Conservation (phyloP, 2,888 invertebrate species). For the Tryphoninae sp. region DNA sequence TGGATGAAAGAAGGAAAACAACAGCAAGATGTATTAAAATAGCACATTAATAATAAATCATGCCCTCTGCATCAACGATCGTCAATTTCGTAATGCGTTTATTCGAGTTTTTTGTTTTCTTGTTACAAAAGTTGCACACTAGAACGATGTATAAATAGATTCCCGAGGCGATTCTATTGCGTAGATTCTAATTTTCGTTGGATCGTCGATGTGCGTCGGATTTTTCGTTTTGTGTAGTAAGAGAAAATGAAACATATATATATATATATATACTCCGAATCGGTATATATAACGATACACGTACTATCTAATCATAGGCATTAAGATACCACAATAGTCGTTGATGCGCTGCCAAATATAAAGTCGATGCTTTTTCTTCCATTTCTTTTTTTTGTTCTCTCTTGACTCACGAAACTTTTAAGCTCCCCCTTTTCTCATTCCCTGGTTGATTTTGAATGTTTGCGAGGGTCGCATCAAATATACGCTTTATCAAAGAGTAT, state of each 20-base stretch:
- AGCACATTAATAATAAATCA: conserved; percentile 55
- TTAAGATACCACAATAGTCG: conserved; percentile 60
- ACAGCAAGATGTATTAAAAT: conserved; percentile 43
- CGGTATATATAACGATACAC: conserved; percentile 55
- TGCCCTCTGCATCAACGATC: conserved; percentile 52
- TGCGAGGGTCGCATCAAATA: conserved; percentile 33
- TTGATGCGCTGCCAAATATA: conserved; percentile 75
- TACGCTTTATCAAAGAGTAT: conserved; percentile 41
- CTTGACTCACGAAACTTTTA: conserved; percentile 18
- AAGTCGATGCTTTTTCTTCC: conserved; percentile 70
- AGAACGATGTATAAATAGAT: conserved; percentile 46
- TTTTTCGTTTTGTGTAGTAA: conserved; percentile 40
- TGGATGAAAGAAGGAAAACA: conserved; percentile 2
- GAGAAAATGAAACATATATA: conserved; percentile 17
- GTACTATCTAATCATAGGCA: conserved; percentile 61
- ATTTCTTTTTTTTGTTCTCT: conserved; percentile 42
- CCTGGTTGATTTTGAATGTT: conserved; percentile 33
- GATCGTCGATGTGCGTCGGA: conserved; percentile 5
- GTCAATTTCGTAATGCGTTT: conserved; percentile 46
- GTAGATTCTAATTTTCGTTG: conserved; percentile 33
- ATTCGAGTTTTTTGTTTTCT: conserved; percentile 22
- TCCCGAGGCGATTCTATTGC: conserved; percentile 19
- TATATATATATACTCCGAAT: conserved; percentile 38
- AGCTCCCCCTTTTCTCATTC: conserved; percentile 9
- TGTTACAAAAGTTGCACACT: conserved; percentile 49